Evolutionary conservation across 53 echinoderm and acorn worm species (phyloP), one percentile per base, ranked within the genome.

Genomic region (Patiria pectinifera): DNA sequence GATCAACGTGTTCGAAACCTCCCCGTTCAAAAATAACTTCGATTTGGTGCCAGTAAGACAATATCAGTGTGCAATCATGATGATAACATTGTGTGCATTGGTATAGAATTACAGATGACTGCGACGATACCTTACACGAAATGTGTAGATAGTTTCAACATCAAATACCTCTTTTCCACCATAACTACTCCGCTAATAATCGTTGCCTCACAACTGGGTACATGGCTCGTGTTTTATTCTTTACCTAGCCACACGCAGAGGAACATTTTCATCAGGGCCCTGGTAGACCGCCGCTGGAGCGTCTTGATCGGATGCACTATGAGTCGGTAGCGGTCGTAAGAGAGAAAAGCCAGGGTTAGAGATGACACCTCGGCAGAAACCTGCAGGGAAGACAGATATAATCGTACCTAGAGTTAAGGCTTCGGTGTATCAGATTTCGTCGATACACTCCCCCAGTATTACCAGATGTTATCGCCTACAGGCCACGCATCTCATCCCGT

Each of bases 171-270:
- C 53, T 35, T 53, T 53, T 53, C 53, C 53, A 53, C 53, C 53
- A 53, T 8, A 53, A 5, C 53, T 6, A 53, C 53, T 53, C 53
- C 8, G 53, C 6, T 53, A 53, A 53, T 53, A 5, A 53, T 53
- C 8, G 53, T 53, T 6, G 35, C 35, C 53, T 53, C 35, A 53
- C 53, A 5, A 6, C 53, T 53, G 8, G 53, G 35, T 35, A 35
- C 35, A 35, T 2, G 53, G 19, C 10, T 15, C 3, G 15, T 11
- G 3, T 14, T 15, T 21, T 4, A 23, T 19, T 4, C 24, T 23
- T 44, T 92, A 92, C 92, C 92, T 92, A 92, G 47, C 92, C 92
- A 92, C 48, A 92, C 86, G 18, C 79, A 22, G 48, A 76, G 23
- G 82, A 92, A 66, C 49, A 92, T 82, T 53, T 70, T 71, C 47